Evolutionary conservation across 2,888 invertebrate genomes (phyloP), one percentile per base, ranked within the genome.

Genomic region (Pandemis cinnamomeana): DNA sequence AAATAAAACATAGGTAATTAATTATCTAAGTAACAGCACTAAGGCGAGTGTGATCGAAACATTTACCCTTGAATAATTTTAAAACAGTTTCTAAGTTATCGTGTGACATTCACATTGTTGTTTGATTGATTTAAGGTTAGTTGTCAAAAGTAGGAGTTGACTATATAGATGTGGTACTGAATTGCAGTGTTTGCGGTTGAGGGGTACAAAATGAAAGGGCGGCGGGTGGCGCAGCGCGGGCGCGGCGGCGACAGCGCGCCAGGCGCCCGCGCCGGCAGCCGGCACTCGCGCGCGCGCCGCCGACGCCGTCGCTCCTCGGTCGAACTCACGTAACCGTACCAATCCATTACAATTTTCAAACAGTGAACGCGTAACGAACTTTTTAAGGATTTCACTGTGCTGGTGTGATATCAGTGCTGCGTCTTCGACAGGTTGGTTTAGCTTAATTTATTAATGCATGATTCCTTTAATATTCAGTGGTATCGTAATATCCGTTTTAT

Each of bases 211-310:
- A 48, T 48, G 64, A 7, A 87, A 27, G 80, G 87, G 84, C 88
- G 13, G 13, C 48, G 48, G 44, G 44, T 11, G 10, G 89, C 86
- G 88, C 87, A 89, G 81, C 81, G 82, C 82, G 84, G 84, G 82
- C 51, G 80, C 91, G 87, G 84, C 88, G 81, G 82, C 82, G 84
- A 87, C 93, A 93, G 27, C 27, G 27, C 27, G 4, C 27, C 2
- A 1, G 27, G 27, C 27, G 27, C 27, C 27, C 27, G 27, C 27
- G 84, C 27, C 27, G 27, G 27, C 27, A 36, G 20, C 20, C 81
- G 83, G 87, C 93, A 93, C 88, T 93, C 93, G 92, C 89, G 93
- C 91, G 93, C 91, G 91, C 88, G 89, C 92, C 88, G 89, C 88
- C 88, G 88, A 86, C 87, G 86, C 83, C 86, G 87, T 88, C 91